Evolutionary conservation across 2,797 vertebrate genomes (phyloP), one percentile per base, ranked within the genome.

Genomic region (Cyprinodon diabolis): DNA sequence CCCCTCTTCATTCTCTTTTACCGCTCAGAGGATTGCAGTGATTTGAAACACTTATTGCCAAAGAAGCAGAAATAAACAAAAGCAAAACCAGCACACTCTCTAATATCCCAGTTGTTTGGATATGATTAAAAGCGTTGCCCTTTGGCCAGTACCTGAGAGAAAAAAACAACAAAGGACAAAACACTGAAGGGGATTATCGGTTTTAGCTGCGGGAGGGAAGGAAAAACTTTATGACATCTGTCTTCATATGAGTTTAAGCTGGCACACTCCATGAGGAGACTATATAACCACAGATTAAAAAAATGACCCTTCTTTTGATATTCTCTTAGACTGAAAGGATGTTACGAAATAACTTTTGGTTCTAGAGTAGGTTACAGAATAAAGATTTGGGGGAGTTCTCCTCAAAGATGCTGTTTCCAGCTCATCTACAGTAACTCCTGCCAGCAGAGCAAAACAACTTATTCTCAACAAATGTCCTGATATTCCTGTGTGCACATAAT

Each of bases 21-120:
- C 69, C 68, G 72, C 76, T 79, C 69, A 57, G 75, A 62, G 71
- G 85, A 88, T 89, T 23, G 69, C 79, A 82, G 87, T 87, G 48
- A 88, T 74, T 55, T 49, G 6, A 69, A 62, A 63, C 45, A 56
- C 67, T 57, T 21, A 55, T 47, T 69, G 54, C 10, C 66, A 78
- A 69, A 55, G 55, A 66, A 6, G 58, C 57, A 48, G 11, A 30
- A 40, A 45, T 11, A 67, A 68, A 57, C 62, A 74, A 71, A 49
- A 63, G 30, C 54, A 21, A 23, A 45, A n/a, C 17, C 68, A 57
- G 37, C 7, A 25, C 54, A 10, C 25, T 37, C 37, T 81, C 60
- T 49, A 19, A 51, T 62, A 40, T 54, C 45, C 19, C 68, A 4
- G 76, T 58, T 68, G 40, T 47, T 74, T 17, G 67, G 58, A 72